phyloP scores from a whole-genome alignment of 1,140 invertebrate species.

The Drosophila kanapiae region DNA sequence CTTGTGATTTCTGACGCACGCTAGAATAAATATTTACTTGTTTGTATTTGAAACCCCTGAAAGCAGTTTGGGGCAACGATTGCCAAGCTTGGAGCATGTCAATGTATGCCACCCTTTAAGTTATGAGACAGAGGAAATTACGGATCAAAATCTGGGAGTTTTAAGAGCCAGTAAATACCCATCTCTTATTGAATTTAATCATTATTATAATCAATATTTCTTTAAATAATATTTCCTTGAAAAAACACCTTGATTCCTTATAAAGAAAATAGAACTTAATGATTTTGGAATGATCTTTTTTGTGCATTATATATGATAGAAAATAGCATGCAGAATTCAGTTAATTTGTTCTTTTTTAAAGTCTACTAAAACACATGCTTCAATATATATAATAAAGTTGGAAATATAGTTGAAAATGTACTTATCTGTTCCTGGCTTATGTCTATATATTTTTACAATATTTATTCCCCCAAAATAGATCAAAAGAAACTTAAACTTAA shows the following conservation, averaged over 20 bases:
- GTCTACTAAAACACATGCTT: slow-evolving; percentile 22
- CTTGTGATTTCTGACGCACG: too few relatives aligned
- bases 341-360: neutral
- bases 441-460: neutral
- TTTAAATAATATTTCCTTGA: too few relatives aligned
- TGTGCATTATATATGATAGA: slow-evolving; percentile 5
- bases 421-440: slow-evolving; percentile 21
- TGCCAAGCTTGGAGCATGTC: too few relatives aligned
- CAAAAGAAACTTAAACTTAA: slow-evolving; percentile 20
- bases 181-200: too few relatives aligned
- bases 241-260: too few relatives aligned
- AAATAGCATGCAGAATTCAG: slow-evolving; percentile 5
- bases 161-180: neutral
- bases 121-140: too few relatives aligned
- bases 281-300: neutral
- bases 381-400: neutral
- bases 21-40: too few relatives aligned
- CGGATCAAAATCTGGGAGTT: neutral
- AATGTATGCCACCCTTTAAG: too few relatives aligned
- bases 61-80: too few relatives aligned
- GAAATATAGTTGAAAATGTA: slow-evolving; percentile 5
- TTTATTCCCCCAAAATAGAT: slow-evolving; percentile 2
- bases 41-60: too few relatives aligned
- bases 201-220: too few relatives aligned
- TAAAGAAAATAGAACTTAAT: neutral